Conservation (phyloP, 1,140 invertebrate genomes). For the Drosophila mojavensis region DNA sequence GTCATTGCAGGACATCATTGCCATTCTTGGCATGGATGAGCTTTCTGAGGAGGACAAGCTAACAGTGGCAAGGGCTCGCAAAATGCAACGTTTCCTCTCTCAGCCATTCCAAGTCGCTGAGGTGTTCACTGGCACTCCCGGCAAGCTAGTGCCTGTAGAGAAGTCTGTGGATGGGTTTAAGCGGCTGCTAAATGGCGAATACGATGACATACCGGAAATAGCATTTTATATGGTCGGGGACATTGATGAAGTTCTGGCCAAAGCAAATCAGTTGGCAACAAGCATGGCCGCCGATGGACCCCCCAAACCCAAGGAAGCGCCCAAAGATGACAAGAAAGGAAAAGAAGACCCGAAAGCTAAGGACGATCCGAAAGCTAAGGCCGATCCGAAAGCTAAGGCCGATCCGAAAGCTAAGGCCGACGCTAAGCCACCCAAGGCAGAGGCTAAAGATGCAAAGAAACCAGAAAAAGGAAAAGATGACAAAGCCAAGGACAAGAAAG, state of each 20-base stretch:
- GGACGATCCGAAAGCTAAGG: neutral
- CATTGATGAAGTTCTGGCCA: conserved; percentile 91
- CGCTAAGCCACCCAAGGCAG: conserved; percentile 7
- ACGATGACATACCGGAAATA: conserved; percentile 92
- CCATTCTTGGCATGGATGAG: conserved; percentile 94
- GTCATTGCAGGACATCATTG: conserved; percentile 92
- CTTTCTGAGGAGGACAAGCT: conserved; percentile 93
- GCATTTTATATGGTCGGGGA: conserved; percentile 95
- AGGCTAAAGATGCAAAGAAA: conserved; percentile 10
- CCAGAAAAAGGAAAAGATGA: neutral
- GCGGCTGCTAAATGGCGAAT: conserved; percentile 88
- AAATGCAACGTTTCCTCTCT: conserved; percentile 92
- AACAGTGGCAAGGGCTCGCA: conserved; percentile 91
- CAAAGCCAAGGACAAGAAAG: conserved; percentile 7
- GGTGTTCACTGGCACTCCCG: conserved; percentile 88
- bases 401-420: neutral
- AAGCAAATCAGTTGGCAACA: conserved; percentile 89
- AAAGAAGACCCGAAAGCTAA: conserved; percentile 13
- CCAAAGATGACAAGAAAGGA: conserved; percentile 8
- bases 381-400: neutral
- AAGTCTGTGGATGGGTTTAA: conserved; percentile 86
- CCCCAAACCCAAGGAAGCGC: neutral
- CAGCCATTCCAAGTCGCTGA: conserved; percentile 93
- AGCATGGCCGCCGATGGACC: conserved; percentile 31
- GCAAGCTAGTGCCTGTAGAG: conserved; percentile 87